Conservation (phyloP, 2,113 vertebrate species). For the Otolemur garnettii region DNA sequence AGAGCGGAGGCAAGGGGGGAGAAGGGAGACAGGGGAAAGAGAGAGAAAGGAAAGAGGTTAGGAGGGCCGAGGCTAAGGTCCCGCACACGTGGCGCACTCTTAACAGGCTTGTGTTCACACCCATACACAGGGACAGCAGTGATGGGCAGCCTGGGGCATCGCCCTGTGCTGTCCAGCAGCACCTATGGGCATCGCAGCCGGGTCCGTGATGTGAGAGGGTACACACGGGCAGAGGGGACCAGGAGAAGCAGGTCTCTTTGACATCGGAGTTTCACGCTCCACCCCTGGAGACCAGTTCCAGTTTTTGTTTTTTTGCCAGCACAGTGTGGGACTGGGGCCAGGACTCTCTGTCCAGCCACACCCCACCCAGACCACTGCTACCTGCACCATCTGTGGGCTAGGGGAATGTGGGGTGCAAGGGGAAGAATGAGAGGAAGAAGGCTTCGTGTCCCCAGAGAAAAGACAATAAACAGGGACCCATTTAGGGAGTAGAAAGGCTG, state of each 20-base stretch:
- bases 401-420: neutral
- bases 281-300: neutral
- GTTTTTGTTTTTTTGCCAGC: neutral
- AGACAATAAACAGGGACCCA: no score
- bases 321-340: no score
- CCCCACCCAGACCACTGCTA: fast-evolving
- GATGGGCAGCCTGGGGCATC: neutral
- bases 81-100: conserved; percentile 52
- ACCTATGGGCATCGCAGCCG: neutral
- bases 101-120: conserved; percentile 68
- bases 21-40: conserved; percentile 70
- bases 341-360: neutral
- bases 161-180: neutral
- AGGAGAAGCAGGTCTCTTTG: neutral
- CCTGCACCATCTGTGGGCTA: neutral
- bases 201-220: neutral
- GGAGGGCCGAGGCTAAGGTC: conserved; percentile 82
- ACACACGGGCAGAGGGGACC: fast-evolving
- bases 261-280: neutral
- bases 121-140: conserved; percentile 22
- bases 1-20: conserved; percentile 80
- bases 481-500: neutral
- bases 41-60: conserved; percentile 86
- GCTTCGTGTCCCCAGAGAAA: neutral
- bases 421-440: neutral